Percentiles rank a stretch among this genome's conserved stretches.
Conservation (phyloP, 2,113 vertebrate species). For the Rattus rattus region DNA sequence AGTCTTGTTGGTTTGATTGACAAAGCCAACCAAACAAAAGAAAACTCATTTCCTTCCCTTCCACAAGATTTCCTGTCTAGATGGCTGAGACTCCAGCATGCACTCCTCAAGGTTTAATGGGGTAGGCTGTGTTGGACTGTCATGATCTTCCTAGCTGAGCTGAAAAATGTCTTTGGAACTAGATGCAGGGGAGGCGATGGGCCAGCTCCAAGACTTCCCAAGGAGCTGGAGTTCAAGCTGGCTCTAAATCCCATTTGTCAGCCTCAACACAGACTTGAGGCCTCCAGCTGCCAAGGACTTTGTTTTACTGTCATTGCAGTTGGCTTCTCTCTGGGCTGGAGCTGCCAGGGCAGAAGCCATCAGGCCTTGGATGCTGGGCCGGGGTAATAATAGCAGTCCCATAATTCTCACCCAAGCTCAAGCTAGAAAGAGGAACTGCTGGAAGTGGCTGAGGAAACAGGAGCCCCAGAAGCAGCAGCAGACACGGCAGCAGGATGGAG, state of each 20-base stretch:
- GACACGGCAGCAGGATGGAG: background rate
- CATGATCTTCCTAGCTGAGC: conserved; percentile 80
- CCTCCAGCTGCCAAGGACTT: conserved; percentile 83
- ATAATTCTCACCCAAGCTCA: conserved; percentile 78
- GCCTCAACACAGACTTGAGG: conserved; percentile 74
- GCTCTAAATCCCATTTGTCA: conserved; percentile 78
- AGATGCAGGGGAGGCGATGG: conserved; percentile 49
- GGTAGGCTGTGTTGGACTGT: conserved; percentile 68
- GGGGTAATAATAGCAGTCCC: conserved; percentile 85
- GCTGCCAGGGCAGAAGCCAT: conserved; percentile 83
- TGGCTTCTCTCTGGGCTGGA: conserved; percentile 77
- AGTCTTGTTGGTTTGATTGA: background rate
- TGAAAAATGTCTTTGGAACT: conserved; percentile 82
- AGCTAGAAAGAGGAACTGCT: conserved; percentile 77
- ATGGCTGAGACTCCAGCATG: background rate
- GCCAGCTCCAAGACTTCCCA: conserved; percentile 81
- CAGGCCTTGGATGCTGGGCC: conserved; percentile 56
- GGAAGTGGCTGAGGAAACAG: conserved; percentile 76
- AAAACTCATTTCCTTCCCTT: background rate
- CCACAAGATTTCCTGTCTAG: conserved; percentile 9
- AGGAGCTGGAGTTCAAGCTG: conserved; percentile 76
- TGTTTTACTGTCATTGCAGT: conserved; percentile 87
- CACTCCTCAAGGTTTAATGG: background rate
- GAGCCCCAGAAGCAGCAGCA: conserved; percentile 66
- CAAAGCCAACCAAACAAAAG: background rate